Evolutionary conservation across 2,113 vertebrate species (phyloP).

Genomic region (Oxyura jamaicensis): DNA sequence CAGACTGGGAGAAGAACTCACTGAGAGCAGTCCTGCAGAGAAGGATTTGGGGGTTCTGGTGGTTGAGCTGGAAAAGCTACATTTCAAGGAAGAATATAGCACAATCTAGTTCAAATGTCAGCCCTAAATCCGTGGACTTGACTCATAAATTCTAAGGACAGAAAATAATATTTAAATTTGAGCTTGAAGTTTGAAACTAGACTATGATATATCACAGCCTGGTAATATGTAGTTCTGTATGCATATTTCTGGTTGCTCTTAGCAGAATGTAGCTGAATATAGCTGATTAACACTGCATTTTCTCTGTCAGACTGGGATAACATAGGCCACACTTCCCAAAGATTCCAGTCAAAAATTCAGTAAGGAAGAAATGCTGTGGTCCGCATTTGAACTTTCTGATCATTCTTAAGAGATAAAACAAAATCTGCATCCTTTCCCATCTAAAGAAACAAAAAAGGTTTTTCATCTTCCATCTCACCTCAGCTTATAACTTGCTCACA

Average conservation of each 20-base stretch:
- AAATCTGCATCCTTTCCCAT: background rate
- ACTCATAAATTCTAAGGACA: background rate
- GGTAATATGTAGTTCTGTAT: background rate
- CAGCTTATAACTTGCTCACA: background rate
- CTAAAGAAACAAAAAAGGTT: background rate
- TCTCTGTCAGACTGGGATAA: background rate
- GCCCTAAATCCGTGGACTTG: background rate
- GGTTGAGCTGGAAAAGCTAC: background rate
- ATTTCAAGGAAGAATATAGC: background rate
- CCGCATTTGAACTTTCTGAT: background rate
- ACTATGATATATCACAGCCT: background rate
- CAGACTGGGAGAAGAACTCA: no score
- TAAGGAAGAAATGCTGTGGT: background rate
- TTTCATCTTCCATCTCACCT: background rate
- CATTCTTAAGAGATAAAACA: background rate
- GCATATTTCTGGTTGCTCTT: background rate
- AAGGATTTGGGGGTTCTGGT: no score
- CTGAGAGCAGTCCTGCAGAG: no score
- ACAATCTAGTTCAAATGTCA: background rate
- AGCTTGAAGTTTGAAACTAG: background rate
- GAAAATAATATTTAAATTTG: background rate
- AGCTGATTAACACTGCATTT: background rate
- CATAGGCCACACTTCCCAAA: background rate
- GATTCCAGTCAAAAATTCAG: background rate
- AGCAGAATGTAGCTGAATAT: background rate